phyloP scores from a whole-genome alignment of 1,140 invertebrate genomes.

The Anastrepha obliqua region DNA sequence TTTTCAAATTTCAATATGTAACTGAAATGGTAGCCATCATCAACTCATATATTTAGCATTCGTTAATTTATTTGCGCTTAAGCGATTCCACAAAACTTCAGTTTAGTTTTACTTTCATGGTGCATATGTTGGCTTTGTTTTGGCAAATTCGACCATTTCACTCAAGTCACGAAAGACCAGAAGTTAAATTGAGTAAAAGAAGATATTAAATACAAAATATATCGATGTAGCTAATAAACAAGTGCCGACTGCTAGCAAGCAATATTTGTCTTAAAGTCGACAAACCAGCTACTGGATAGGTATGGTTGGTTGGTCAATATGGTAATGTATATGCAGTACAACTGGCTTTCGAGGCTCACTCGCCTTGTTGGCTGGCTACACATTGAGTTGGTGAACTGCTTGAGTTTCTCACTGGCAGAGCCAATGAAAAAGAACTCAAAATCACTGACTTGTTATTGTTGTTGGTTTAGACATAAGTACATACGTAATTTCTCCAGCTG shows the following conservation, averaged over 20 bases:
- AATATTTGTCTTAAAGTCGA: slow-evolving; percentile 40
- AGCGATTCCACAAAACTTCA: background rate
- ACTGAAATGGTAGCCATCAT: no score
- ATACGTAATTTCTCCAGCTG: slow-evolving; percentile 15
- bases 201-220: background rate
- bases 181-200: slow-evolving; percentile 24
- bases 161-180: background rate
- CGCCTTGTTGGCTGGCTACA: slow-evolving; percentile 22
- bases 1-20: no score
- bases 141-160: background rate
- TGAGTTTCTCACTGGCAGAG: background rate
- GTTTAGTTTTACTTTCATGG: background rate
- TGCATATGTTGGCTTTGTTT: background rate
- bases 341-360: background rate
- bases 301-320: slow-evolving; percentile 13
- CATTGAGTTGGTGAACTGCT: background rate
- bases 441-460: background rate
- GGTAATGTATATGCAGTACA: slow-evolving; percentile 47
- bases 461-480: background rate
- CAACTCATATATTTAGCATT: background rate
- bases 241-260: slow-evolving; percentile 31
- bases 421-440: no score
- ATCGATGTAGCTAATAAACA: background rate
- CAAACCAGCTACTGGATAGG: slow-evolving; percentile 41
- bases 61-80: background rate